Percentiles rank a stretch among this genome's conserved stretches.
Conservation (phyloP, 1,140 invertebrate genomes). For the Megalopta genalis region DNA sequence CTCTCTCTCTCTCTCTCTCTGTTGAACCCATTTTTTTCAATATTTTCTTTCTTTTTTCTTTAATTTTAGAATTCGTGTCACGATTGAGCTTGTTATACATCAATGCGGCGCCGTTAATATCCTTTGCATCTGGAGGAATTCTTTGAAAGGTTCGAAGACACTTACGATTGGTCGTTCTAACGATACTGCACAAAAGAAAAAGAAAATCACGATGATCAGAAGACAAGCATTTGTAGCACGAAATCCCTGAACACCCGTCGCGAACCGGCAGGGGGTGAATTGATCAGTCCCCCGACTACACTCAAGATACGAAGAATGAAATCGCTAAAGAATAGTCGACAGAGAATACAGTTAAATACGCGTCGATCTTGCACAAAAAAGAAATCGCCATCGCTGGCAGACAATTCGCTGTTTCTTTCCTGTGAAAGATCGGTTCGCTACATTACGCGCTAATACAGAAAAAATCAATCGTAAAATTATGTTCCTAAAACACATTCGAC, state of each 20-base stretch:
- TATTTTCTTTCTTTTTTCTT: slow-evolving; percentile 37
- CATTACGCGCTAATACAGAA: neutral
- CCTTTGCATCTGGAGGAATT: slow-evolving; percentile 17
- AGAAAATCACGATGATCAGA: slow-evolving; percentile 10
- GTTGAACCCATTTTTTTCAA: neutral
- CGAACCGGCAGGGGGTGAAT: neutral
- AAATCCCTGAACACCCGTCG: neutral
- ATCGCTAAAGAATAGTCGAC: neutral
- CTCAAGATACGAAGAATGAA: slow-evolving; percentile 13
- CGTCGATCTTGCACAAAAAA: neutral
- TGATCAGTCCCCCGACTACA: neutral
- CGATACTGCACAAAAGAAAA: slow-evolving; percentile 29
- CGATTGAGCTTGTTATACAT: slow-evolving; percentile 28
- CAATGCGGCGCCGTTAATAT: slow-evolving; percentile 14
- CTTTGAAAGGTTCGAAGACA: slow-evolving; percentile 44
- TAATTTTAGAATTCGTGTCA: slow-evolving; percentile 41
- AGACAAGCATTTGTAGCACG: neutral
- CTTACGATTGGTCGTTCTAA: slow-evolving; percentile 55
- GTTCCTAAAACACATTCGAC: slow-evolving; percentile 2
- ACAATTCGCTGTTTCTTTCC: neutral
- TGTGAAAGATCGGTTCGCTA: neutral
- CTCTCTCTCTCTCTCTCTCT: no score
- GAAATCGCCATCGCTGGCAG: neutral
- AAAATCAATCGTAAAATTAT: neutral
- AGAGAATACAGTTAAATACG: slow-evolving; percentile 17